A percentile compares a stretch with the other conserved stretches of the same genome.
These are phyloP conservation scores for Cichladusa arquata DNA, from an alignment of 2,113 vertebrate genomes.

Conservation along the genomic window DNA sequence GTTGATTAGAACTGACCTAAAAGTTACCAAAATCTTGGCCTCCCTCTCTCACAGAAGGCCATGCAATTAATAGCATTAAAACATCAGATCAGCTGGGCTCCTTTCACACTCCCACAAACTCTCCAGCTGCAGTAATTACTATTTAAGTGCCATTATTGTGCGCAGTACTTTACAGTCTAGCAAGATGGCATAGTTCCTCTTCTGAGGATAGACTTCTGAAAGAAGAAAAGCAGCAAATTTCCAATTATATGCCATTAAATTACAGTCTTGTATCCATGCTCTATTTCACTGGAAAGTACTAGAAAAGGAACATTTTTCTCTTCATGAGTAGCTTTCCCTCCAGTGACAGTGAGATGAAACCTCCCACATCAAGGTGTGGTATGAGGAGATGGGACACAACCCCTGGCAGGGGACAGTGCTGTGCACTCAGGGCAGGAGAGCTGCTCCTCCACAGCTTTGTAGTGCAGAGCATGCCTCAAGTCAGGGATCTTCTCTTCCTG, in stretches of 20 bases:
- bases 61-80: not conserved
- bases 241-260: not conserved
- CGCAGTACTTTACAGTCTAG: not conserved
- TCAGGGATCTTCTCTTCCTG: not conserved
- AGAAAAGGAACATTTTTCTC: not conserved
- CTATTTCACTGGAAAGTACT: not conserved
- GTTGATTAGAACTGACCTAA: not conserved
- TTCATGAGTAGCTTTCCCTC: not conserved
- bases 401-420: not conserved
- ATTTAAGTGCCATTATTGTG: not conserved
- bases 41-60: not conserved
- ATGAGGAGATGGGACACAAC: not conserved
- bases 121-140: not conserved
- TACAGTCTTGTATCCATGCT: not conserved
- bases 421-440: not conserved
- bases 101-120: not conserved
- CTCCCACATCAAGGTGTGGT: accelerated
- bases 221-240: not conserved
- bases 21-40: not conserved
- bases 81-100: not conserved
- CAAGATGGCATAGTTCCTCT: not conserved
- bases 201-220: not conserved
- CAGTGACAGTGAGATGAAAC: not conserved
- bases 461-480: not conserved
- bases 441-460: not conserved